Base-by-base conservation (phyloP, 2,797 vertebrate genomes). In the Chromis chromis region DNA sequence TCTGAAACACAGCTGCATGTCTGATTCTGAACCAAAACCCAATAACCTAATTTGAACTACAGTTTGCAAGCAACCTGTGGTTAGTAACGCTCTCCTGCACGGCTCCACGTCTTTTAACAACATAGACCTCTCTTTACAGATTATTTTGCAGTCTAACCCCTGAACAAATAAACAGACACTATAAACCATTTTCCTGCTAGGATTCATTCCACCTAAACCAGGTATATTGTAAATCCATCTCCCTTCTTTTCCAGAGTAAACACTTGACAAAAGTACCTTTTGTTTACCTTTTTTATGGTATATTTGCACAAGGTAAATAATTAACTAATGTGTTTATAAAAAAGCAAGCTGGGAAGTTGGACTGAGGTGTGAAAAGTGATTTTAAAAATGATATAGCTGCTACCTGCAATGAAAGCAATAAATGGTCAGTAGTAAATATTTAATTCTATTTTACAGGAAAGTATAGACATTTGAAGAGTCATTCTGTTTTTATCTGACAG, bases 281-380 rank as follows among this genome's bases (percentile, higher is more conserved):
- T 54, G 16, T 49, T 60, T 21, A 65, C 48, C 6, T 42, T 8
- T 6, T 39, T 12, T n/a, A n/a, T 40, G n/a, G 19, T 22, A 21
- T 52, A 63, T 70, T 33, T 58, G 9, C n/a, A 31, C 3, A 1
- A 27, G 24, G 19, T 50, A 22, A 50, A 57, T 46, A 19, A 60
- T 60, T 44, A 49, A 44, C 59, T 1, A 17, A 24, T 17, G 17
- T 46, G 28, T 65, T 28, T n/a, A 40, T 28, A 36, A 52, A 2
- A 22, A 52, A 48, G 25, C 33, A 67, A 50, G 9, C 11, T 40
- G 74, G 62, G 19, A 54, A 74, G 59, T 63, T 44, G 46, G 68
- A 28, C 12, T 70, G 42, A 57, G 40, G 11, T 72, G 50, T 59
- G 10, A 25, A 1, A 70, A n/a, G 67, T 46, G 42, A 24, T 27